A percentile compares a stretch with the other conserved stretches of the same genome.
Evolutionary conservation across 1,140 invertebrate species (phyloP).

Genomic region (Acromyrmex charruanus): DNA sequence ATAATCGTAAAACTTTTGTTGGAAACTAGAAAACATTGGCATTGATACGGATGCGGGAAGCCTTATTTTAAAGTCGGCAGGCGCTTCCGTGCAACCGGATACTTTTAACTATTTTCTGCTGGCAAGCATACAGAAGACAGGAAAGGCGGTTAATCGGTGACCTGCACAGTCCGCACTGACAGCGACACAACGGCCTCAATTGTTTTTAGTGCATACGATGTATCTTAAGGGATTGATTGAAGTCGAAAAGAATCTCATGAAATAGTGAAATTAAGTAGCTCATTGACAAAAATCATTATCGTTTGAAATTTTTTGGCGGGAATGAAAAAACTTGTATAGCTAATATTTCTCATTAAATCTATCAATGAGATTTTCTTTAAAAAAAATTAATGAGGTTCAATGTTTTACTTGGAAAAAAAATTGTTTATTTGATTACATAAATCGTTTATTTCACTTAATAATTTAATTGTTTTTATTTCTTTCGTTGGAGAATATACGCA

Average conservation of each 20-base stretch:
- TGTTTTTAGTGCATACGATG: conserved; percentile 79
- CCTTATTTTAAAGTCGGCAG: neutral
- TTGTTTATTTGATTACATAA: too few relatives aligned
- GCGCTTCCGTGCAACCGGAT: conserved; percentile 35
- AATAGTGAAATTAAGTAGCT: conserved; percentile 49
- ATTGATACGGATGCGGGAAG: neutral
- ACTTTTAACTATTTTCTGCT: conserved; percentile 26
- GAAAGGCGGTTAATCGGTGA: conserved; percentile 79
- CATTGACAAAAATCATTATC: neutral
- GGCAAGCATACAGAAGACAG: conserved; percentile 13
- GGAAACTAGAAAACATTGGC: neutral
- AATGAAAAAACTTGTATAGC: too few relatives aligned
- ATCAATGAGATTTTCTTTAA: too few relatives aligned
- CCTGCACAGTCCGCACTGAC: conserved; percentile 64
- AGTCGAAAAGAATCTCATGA: conserved; percentile 46
- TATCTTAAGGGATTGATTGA: conserved; percentile 55
- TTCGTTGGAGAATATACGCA: too few relatives aligned
- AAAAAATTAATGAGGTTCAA: too few relatives aligned
- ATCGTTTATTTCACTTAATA: too few relatives aligned
- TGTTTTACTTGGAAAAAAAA: too few relatives aligned
- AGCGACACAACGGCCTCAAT: conserved; percentile 80
- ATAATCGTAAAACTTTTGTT: neutral
- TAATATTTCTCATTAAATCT: too few relatives aligned
- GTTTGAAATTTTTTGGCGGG: too few relatives aligned
- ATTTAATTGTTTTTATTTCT: too few relatives aligned